phyloP scores from a whole-genome alignment of 1,140 invertebrate species.

The Manduca sexta region DNA sequence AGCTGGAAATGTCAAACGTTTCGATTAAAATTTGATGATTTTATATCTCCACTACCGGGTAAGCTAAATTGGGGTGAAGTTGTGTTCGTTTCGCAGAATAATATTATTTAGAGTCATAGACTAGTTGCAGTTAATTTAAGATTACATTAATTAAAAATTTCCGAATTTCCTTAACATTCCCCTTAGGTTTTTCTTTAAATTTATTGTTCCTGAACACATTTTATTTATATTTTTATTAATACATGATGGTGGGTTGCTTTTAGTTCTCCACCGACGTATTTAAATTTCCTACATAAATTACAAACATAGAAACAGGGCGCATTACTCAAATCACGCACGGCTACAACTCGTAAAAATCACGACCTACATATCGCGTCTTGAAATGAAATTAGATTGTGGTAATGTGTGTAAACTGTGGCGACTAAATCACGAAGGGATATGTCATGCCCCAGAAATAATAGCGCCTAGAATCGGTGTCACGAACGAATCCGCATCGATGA shows the following conservation, averaged over 20 bases:
- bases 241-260: no score
- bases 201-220: not conserved
- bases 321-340: no score
- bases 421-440: conserved; percentile 53
- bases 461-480: conserved; percentile 23
- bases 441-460: conserved; percentile 61
- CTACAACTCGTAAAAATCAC: not conserved
- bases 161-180: no score
- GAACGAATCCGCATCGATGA: conserved; percentile 34
- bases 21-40: conserved; percentile 1
- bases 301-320: no score
- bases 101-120: no score
- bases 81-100: conserved; percentile 1
- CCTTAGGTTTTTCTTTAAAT: no score
- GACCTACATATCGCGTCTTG: conserved; percentile 49
- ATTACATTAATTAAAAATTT: no score
- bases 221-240: not conserved
- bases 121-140: no score
- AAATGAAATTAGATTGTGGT: conserved; percentile 55
- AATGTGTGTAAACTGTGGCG: conserved; percentile 21
- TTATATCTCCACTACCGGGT: not conserved
- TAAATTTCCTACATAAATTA: no score
- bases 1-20: conserved; percentile 43
- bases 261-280: no score
- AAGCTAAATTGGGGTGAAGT: not conserved